These are phyloP conservation scores for Fratercula arctica DNA, from an alignment of 2,797 vertebrate species.

Conservation along the genomic window DNA sequence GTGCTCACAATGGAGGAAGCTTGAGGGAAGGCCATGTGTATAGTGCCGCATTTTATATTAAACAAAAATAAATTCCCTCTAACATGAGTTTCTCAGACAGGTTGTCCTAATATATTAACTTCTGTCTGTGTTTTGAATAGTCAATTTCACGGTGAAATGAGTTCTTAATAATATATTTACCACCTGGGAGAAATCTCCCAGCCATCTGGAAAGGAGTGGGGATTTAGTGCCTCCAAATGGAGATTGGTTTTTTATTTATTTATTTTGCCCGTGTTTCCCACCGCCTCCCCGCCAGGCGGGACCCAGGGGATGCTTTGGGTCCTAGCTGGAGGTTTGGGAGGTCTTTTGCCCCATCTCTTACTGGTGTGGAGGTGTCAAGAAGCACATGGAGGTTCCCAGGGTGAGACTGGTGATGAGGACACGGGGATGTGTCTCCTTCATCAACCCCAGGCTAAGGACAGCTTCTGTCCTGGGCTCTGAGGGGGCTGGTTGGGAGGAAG, in stretches of 20 bases:
- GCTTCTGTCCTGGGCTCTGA: background rate
- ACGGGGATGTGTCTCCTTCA: rapidly evolving
- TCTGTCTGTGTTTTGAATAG: constrained; percentile 85
- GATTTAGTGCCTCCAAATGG: constrained; percentile 80
- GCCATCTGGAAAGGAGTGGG: constrained; percentile 83
- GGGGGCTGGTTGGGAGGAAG: background rate
- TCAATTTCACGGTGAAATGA: constrained; percentile 88
- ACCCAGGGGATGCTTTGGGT: background rate
- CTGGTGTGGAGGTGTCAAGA: background rate
- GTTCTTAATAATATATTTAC: constrained; percentile 88
- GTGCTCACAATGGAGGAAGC: constrained; percentile 11
- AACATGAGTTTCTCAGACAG: constrained; percentile 80
- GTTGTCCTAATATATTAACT: constrained; percentile 87
- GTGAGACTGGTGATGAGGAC: background rate
- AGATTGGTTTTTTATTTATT: constrained; percentile 80
- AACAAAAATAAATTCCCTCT: constrained; percentile 81
- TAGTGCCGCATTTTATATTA: constrained; percentile 74
- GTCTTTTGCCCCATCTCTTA: rapidly evolving
- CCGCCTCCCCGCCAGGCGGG: background rate
- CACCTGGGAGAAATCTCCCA: constrained; percentile 85
- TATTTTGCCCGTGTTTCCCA: constrained; percentile 54
- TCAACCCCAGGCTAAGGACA: background rate
- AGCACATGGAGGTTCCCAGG: background rate
- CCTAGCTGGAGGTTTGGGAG: background rate
- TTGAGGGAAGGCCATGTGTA: constrained; percentile 55